Evolutionary conservation across 2,113 vertebrate genomes (phyloP), one percentile per base, ranked within the genome.

Genomic region (Phoenicopterus ruber): DNA sequence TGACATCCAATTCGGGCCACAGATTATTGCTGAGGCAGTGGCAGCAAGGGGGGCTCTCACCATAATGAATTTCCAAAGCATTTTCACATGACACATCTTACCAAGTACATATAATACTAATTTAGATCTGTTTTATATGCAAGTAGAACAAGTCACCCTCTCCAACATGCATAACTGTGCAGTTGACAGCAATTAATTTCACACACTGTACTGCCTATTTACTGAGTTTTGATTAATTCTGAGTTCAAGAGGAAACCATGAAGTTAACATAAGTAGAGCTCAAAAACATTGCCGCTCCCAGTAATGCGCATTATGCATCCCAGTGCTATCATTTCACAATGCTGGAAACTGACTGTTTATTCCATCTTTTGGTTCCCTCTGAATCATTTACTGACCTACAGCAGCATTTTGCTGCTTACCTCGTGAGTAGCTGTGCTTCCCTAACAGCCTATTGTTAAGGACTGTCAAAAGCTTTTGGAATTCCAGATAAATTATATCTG

Each of bases 401-500:
- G 54, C 77, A 94, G 69, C 26, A 25, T 32, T 52, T 42, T 44
- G 44, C 42, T 31, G 32, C 47, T 87, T 83, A 81, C 32, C 32
- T 62, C 58, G 18, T 5, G 38, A 91, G 69, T 11, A 69, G 44
- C 1, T 81, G 63, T 4, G 3, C 38, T 66, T 87, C 61, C 57
- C 90, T 61, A 88, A 76, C 13, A 29, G 31, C 20, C 90, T 76
- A 38, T 89, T 95, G 86, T 88, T 81, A 89, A 89, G 47, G 47
- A 87, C 49, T 82, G 36, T 76, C 84, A 95, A 82, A 95, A 88
- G 89, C 93, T 94, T 94, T 90, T 73, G 49, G 79, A 95, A 93
- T 79, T 70, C 61, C 40, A 91, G 89, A 89, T 59, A 90, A 71
- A 82, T 85, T 46, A 6, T 25, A 93, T 90, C 93, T 85, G 90